Conservation (phyloP, 2,797 vertebrate species). For the Triplophysa yarkandensis region DNA sequence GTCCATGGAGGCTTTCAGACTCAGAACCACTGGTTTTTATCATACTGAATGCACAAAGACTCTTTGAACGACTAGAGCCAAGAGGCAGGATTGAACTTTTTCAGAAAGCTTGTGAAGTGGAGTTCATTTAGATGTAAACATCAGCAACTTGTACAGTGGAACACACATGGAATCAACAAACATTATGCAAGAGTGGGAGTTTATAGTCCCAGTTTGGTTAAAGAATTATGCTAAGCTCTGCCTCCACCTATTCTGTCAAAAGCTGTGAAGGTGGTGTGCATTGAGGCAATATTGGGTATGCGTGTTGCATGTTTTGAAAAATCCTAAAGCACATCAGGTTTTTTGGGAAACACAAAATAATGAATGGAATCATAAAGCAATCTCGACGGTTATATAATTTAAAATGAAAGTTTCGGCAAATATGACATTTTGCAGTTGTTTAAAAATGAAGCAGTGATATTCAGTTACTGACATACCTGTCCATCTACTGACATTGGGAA, state of each 20-base stretch:
- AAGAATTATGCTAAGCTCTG: constrained; percentile 3
- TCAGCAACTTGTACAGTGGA: constrained; percentile 6
- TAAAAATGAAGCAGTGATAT: not conserved
- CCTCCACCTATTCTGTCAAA: constrained; percentile 27
- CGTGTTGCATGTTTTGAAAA: constrained; percentile 36
- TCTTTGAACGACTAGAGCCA: constrained; percentile 14
- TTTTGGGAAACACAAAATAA: constrained; percentile 19
- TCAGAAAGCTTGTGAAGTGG: not conserved
- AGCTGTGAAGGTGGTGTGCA: constrained; percentile 38
- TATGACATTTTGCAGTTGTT: not conserved
- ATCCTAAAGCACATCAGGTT: constrained; percentile 32
- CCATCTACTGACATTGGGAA: constrained; percentile 13
- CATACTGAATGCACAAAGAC: constrained; percentile 26
- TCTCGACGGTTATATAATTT: not conserved
- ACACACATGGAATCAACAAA: constrained; percentile 9
- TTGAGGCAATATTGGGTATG: not conserved
- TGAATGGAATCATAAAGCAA: not conserved
- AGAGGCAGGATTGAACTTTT: constrained; percentile 7
- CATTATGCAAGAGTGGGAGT: constrained; percentile 16
- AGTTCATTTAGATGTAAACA: constrained; percentile 30
- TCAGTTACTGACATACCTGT: not conserved
- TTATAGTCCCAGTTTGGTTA: constrained; percentile 13
- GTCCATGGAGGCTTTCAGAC: constrained; percentile 2
- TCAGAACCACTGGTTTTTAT: constrained; percentile 14
- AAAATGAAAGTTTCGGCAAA: not conserved